Percentiles rank a stretch among this genome's conserved stretches.
Evolutionary conservation across 2,113 vertebrate genomes (phyloP).

Genomic region (Chionomys nivalis): DNA sequence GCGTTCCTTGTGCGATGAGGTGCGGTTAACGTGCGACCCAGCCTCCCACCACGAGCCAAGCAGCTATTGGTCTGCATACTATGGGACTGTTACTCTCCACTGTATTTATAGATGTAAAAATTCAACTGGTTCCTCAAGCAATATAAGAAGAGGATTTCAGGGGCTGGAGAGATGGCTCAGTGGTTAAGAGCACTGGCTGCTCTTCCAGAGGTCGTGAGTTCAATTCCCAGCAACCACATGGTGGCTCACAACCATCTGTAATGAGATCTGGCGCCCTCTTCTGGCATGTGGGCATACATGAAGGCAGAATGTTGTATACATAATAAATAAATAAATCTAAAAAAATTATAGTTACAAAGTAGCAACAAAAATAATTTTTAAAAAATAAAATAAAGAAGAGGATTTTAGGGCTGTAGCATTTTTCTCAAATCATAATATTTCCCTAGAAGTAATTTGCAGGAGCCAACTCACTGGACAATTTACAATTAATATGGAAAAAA

Average conservation of each 20-base stretch:
- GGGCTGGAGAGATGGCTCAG: not conserved
- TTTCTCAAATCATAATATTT: not conserved
- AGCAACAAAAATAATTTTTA: no score
- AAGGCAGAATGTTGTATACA: no score
- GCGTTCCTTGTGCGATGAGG: not conserved
- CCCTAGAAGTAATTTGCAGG: not conserved
- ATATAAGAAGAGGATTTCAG: not conserved
- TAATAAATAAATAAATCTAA: no score
- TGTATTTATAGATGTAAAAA: not conserved
- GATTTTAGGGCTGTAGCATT: not conserved
- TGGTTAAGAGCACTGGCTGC: no score
- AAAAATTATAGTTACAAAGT: no score
- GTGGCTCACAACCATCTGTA: no score
- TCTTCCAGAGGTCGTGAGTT: no score
- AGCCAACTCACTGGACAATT: not conserved
- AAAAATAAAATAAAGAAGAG: not conserved
- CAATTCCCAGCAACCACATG: no score
- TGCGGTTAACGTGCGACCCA: no score
- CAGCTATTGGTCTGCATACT: not conserved
- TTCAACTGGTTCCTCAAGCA: not conserved
- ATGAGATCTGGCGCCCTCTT: no score
- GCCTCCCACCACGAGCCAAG: not conserved
- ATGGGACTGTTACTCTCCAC: no score
- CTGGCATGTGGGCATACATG: no score
- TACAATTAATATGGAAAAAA: not conserved